A percentile compares a stretch with the other conserved stretches of the same genome.
Evolutionary conservation across 2,797 vertebrate species (phyloP).

Genomic region (Apodemus agrarius): DNA sequence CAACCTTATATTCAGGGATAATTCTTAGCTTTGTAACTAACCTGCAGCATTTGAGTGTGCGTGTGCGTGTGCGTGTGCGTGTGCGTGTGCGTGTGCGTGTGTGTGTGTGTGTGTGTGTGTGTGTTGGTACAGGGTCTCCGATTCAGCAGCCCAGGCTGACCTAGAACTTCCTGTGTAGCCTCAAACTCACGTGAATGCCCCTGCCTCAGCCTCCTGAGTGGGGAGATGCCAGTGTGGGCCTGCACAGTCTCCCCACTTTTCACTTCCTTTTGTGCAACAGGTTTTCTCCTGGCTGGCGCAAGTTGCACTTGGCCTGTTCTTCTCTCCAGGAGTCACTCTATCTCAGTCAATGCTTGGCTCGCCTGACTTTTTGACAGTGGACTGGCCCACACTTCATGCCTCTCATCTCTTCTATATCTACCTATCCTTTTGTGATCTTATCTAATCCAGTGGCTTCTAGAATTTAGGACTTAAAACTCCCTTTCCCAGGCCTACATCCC

Average conservation of each 20-base stretch:
- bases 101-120: too few species aligned
- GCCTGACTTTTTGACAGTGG: background rate
- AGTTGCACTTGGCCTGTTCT: background rate
- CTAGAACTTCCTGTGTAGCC: background rate
- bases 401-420: background rate
- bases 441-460: constrained; percentile 3
- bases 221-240: background rate
- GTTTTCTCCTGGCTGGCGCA: background rate
- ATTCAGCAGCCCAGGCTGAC: background rate
- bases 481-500: background rate
- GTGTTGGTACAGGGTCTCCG: background rate
- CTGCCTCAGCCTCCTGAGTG: background rate
- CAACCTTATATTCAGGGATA: background rate
- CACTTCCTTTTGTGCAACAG: background rate
- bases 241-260: background rate
- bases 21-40: background rate
- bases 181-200: background rate
- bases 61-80: background rate
- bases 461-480: background rate
- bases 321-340: background rate
- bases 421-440: background rate
- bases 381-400: background rate
- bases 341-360: background rate
- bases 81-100: background rate
- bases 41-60: background rate